A percentile compares a stretch with the other conserved stretches of the same genome.
Evolutionary conservation across 92 coral and sea anemone species (phyloP).

Genomic region (Muricea muricata): DNA sequence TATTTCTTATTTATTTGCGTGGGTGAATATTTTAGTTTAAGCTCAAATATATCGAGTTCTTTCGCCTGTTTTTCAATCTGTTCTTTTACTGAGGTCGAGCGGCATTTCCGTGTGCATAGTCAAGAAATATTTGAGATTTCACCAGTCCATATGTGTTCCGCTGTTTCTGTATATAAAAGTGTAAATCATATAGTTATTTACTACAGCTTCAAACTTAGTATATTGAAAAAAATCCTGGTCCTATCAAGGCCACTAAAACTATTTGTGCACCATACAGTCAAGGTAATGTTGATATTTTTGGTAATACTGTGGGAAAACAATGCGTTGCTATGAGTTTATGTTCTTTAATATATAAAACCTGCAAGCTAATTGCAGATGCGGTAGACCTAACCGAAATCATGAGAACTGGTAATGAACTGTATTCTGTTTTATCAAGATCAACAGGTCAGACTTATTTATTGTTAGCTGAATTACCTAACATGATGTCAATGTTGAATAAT

Average conservation of each 20-base stretch:
- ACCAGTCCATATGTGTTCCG: no score
- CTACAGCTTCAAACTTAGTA: not conserved
- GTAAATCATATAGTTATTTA: not conserved
- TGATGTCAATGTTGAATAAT: not conserved
- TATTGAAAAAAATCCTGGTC: not conserved
- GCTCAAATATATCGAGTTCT: no score
- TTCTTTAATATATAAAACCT: not conserved
- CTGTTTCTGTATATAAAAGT: not conserved
- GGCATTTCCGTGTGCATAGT: no score
- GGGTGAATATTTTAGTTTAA: no score
- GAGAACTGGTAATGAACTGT: conserved; percentile 7
- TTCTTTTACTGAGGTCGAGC: no score
- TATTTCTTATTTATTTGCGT: no score
- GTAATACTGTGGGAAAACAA: not conserved
- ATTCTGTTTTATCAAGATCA: not conserved
- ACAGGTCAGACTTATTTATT: not conserved
- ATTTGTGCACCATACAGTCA: not conserved
- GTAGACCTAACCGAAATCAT: not conserved
- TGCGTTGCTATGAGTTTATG: not conserved
- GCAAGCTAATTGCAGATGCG: not conserved
- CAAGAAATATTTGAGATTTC: no score
- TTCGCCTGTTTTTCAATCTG: no score
- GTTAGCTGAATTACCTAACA: not conserved
- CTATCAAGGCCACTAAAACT: not conserved
- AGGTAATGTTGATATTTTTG: not conserved